phyloP scores from a whole-genome alignment of 2,888 invertebrate genomes.

The Brachypalpus laphriformis region DNA sequence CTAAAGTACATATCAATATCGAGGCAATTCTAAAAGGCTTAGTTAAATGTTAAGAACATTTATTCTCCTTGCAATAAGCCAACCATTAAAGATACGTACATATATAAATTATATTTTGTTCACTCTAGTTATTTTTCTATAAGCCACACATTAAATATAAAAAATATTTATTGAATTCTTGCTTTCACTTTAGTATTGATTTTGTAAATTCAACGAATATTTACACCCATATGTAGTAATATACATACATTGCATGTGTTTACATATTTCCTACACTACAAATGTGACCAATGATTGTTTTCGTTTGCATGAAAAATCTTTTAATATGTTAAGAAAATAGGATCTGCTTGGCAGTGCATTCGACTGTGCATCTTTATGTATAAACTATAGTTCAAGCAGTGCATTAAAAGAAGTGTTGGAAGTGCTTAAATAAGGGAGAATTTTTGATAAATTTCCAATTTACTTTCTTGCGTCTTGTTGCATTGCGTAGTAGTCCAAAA shows the following conservation, averaged over 20 bases:
- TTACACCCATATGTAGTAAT: not conserved
- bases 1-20: no score
- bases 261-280: not conserved
- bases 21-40: no score
- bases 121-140: not conserved
- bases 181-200: not conserved
- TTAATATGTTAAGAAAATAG: not conserved
- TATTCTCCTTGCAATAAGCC: no score
- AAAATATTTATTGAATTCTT: not conserved
- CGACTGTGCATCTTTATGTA: not conserved
- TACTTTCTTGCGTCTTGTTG: slow-evolving; percentile 6
- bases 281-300: not conserved
- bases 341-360: not conserved
- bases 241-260: not conserved
- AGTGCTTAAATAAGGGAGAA: not conserved
- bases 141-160: not conserved
- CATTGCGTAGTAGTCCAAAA: not conserved
- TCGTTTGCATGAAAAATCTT: not conserved
- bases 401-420: slow-evolving; percentile 16
- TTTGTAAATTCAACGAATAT: no score
- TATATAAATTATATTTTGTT: not conserved
- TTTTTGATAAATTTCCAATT: not conserved
- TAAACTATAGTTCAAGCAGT: slow-evolving; percentile 22
- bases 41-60: no score
- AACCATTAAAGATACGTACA: not conserved